Conservation (phyloP, 2,888 invertebrate genomes). For the Thelaira solivaga region DNA sequence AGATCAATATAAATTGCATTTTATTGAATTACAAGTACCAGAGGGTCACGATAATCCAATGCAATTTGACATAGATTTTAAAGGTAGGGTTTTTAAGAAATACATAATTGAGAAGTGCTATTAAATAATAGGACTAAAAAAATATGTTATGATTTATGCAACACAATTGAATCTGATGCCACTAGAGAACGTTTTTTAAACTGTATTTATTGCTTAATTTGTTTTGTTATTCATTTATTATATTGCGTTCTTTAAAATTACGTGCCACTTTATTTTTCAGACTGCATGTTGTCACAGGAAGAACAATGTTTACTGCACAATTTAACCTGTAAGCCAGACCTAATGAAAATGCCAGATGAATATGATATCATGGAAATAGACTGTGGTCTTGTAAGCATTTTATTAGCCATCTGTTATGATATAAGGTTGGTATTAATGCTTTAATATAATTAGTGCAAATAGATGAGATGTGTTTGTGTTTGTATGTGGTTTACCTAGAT, state of each 20-base stretch:
- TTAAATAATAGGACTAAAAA: too few relatives aligned
- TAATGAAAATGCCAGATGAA: conserved; percentile 58
- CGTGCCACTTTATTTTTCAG: conserved; percentile 51
- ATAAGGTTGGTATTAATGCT: conserved; percentile 68
- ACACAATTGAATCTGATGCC: too few relatives aligned
- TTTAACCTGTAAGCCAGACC: conserved; percentile 66
- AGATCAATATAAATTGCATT: conserved; percentile 75
- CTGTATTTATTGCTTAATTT: too few relatives aligned
- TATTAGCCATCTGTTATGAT: conserved; percentile 75
- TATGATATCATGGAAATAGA: conserved; percentile 70
- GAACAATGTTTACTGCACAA: conserved; percentile 71
- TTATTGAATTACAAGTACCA: conserved; percentile 74
- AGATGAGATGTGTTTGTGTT: too few relatives aligned
- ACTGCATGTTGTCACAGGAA: conserved; percentile 68
- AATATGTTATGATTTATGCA: too few relatives aligned
- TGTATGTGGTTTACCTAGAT: conserved; percentile 49
- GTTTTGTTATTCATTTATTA: too few relatives aligned
- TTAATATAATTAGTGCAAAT: too few relatives aligned
- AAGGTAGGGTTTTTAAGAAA: conserved; percentile 66
- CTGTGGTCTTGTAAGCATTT: conserved; percentile 73
- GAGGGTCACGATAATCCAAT: conserved; percentile 75
- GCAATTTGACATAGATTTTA: conserved; percentile 69
- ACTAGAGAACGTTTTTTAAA: too few relatives aligned
- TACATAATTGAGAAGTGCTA: too few relatives aligned
- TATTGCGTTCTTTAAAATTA: neutral